Evolutionary conservation across 2,113 vertebrate species (phyloP), one percentile per base, ranked within the genome.

Genomic region (Plotosus lineatus): DNA sequence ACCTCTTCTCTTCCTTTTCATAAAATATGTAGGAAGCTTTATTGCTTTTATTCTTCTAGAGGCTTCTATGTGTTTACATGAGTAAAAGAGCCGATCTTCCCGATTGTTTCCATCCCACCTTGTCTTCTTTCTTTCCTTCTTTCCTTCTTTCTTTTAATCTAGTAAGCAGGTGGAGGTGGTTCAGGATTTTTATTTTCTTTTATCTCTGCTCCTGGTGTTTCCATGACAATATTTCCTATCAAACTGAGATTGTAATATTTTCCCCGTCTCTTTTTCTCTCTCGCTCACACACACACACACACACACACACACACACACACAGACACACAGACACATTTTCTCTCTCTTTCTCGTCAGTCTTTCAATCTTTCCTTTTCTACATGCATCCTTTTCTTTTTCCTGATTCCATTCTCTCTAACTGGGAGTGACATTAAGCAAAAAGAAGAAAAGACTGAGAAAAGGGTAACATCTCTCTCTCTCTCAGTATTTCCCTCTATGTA

Each of bases 141-240:
- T 28, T 14, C n/a, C 26, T 33, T 17, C 33, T 23, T 40, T 66
- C 12, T 3, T 28, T 31, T 42, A 17, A 17, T 72, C 8, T 36
- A 12, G 8, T 51, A 51, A 33, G 26, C 69, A 72, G 42, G 46
- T 73, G 9, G 26, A 73, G 46, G 46, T 48, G 26, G 26, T 23
- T 28, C 15, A 14, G 23, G 7, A 8, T 2, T 8, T 21, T 36
- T 72, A 44, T 72, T 50, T 44, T 17, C 28, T 14, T 26, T 1
- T 6, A 1, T 71, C 2, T 48, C 40, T 1, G 11, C 51, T 51
- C 69, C 21, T 73, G 31, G 46, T 73, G 69, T 73, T 73, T 51
- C 69, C 69, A 73, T 73, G 69, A 73, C 69, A 73, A 51, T 73
- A 73, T 73, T 73, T 73, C 46, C 28, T 50, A 28, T 73, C 46